These are phyloP conservation scores for Cheilosia scutellata DNA, from an alignment of 2,888 invertebrate genomes.

Conservation along the genomic window DNA sequence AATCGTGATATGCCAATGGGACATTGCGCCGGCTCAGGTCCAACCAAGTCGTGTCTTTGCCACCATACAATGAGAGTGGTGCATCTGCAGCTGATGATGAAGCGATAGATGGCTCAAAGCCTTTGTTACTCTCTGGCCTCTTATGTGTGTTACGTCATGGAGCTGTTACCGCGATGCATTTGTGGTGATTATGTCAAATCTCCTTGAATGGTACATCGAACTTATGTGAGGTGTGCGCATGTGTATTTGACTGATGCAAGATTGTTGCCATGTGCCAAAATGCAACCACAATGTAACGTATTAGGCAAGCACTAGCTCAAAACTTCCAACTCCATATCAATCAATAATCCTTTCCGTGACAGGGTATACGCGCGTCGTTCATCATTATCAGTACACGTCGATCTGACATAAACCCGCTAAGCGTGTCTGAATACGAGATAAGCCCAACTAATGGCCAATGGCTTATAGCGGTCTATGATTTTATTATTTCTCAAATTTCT, in stretches of 20 bases:
- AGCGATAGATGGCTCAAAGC: constrained; percentile 35
- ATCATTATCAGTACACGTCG: not conserved
- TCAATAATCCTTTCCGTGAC: constrained; percentile 9
- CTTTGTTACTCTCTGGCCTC: constrained; percentile 34
- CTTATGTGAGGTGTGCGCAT: not conserved
- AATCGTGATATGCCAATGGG: constrained; percentile 74
- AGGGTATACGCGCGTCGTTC: not conserved
- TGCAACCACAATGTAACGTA: not conserved
- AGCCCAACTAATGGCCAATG: constrained; percentile 38
- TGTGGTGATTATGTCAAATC: constrained; percentile 45
- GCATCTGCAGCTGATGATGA: constrained; percentile 41
- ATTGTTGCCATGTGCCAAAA: constrained; percentile 8
- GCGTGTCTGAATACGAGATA: constrained; percentile 26
- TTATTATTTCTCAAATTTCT: not conserved
- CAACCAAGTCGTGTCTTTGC: constrained; percentile 22
- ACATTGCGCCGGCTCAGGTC: constrained; percentile 28
- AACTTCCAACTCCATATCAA: not conserved
- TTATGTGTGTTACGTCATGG: constrained; percentile 45
- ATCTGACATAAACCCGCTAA: constrained; percentile 23
- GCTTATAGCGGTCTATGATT: constrained; percentile 10
- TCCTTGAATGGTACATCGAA: constrained; percentile 55
- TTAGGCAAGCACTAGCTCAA: not conserved
- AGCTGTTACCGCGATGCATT: constrained; percentile 36
- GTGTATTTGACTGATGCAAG: not conserved
- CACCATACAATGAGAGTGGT: constrained; percentile 9